Evolutionary conservation across 2,888 invertebrate genomes (phyloP).

Genomic region (Linnaemya vulpina): DNA sequence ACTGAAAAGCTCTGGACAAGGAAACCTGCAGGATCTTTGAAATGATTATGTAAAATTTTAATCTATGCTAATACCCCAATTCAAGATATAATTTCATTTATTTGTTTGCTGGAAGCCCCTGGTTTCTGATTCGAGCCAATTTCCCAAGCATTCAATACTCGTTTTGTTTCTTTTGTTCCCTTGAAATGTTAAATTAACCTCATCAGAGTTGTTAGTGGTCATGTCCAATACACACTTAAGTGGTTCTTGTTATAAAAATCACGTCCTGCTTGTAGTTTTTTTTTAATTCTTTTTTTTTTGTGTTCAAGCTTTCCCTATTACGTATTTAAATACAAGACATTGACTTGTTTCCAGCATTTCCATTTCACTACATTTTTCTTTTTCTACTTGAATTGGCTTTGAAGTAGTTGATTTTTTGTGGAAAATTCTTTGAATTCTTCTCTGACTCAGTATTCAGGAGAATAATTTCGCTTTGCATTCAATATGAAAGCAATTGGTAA

Average conservation of each 20-base stretch:
- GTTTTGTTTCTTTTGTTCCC: conserved; percentile 33
- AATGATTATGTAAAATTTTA: too few relatives aligned
- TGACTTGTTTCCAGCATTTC: conserved; percentile 54
- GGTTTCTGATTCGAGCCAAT: conserved; percentile 28
- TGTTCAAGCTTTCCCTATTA: conserved; percentile 32
- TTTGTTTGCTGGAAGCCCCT: background rate
- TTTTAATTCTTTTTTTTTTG: conserved; percentile 7
- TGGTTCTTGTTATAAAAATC: conserved; percentile 63
- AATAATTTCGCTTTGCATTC: conserved; percentile 57
- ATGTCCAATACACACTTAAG: conserved; percentile 63
- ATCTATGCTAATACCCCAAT: background rate
- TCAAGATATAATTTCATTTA: background rate
- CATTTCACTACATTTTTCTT: conserved; percentile 30
- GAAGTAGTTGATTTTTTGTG: conserved; percentile 61
- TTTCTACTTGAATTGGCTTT: conserved; percentile 60
- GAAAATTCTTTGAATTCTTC: conserved; percentile 65
- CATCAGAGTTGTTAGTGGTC: conserved; percentile 67
- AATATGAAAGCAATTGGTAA: conserved; percentile 45
- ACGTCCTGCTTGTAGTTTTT: conserved; percentile 45
- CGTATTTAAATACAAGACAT: conserved; percentile 28
- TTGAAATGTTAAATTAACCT: conserved; percentile 69
- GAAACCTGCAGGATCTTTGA: too few relatives aligned
- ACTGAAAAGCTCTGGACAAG: background rate
- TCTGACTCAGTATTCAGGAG: conserved; percentile 6
- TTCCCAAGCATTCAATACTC: conserved; percentile 57